Evolutionary conservation across 1,140 invertebrate genomes (phyloP).

Genomic region (Helicoverpa zea): DNA sequence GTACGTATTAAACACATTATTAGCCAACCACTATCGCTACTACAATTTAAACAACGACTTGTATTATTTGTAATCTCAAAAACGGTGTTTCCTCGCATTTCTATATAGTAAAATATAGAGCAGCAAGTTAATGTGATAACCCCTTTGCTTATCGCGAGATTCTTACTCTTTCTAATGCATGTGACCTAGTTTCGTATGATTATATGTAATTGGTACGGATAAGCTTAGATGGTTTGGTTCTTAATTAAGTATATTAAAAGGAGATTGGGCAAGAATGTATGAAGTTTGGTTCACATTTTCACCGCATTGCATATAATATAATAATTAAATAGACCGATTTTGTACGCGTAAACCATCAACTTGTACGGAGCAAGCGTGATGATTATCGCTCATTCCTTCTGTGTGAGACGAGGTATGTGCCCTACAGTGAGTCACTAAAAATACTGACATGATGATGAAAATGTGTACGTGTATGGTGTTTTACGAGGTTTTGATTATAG

Average conservation of each 20-base stretch:
- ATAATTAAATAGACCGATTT: no score
- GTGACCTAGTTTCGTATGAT: conserved; percentile 71
- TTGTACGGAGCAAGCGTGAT: no score
- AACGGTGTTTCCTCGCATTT: conserved; percentile 31
- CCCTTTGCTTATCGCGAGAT: conserved; percentile 62
- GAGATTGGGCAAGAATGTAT: no score
- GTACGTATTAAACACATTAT: background rate
- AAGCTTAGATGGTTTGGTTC: conserved; percentile 22
- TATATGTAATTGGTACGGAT: conserved; percentile 32
- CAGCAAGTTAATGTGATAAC: conserved; percentile 65
- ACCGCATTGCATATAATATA: no score
- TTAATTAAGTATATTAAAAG: conserved; percentile 6
- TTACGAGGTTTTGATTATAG: no score
- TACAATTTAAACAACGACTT: conserved; percentile 9
- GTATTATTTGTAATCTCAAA: conserved; percentile 8
- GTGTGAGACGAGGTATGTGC: no score
- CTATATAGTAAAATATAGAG: conserved; percentile 32
- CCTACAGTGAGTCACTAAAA: no score
- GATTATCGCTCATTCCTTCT: no score
- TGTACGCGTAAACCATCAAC: background rate
- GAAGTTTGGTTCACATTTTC: no score
- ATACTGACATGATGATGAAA: no score
- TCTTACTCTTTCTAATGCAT: conserved; percentile 80
- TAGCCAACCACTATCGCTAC: conserved; percentile 2
- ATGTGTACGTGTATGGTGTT: no score